Conservation (phyloP, 2,888 invertebrate genomes). For the Chrysodeixis includens region DNA sequence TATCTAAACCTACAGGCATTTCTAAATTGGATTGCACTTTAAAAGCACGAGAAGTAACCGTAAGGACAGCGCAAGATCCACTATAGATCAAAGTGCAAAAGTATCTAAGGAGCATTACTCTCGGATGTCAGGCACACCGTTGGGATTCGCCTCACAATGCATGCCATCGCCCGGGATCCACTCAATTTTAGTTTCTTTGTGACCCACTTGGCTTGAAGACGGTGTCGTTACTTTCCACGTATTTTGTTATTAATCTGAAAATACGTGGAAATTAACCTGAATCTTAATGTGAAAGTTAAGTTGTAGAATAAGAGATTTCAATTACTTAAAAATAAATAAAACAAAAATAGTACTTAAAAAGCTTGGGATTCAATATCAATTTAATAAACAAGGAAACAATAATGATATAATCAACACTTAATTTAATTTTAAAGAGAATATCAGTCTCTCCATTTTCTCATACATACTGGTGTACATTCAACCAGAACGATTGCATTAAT, state of each 20-base stretch:
- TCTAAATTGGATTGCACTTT: constrained; percentile 24
- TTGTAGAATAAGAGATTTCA: too few species aligned
- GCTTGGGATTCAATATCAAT: too few species aligned
- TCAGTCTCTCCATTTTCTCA: too few species aligned
- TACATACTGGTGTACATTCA: too few species aligned
- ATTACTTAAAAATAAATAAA: too few species aligned
- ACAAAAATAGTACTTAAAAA: too few species aligned
- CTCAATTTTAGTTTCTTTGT: constrained; percentile 59
- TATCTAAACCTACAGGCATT: constrained; percentile 13
- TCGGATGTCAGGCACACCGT: constrained; percentile 71
- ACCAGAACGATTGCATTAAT: too few species aligned
- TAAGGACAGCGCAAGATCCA: constrained; percentile 52
- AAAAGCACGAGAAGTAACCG: constrained; percentile 25
- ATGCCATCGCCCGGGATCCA: constrained; percentile 43
- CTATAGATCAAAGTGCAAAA: constrained; percentile 81
- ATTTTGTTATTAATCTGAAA: constrained; percentile 14
- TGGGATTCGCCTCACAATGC: constrained; percentile 56
- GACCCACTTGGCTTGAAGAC: constrained; percentile 41
- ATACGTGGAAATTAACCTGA: too few species aligned
- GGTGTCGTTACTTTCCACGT: constrained; percentile 22
- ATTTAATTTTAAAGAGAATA: too few species aligned
- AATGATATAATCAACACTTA: too few species aligned
- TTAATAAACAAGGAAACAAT: too few species aligned
- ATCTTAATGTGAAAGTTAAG: too few species aligned
- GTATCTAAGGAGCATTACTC: constrained; percentile 76